Evolutionary conservation across 2,113 vertebrate species (phyloP), one percentile per base, ranked within the genome.

Genomic region (human (Homo sapiens)): DNA sequence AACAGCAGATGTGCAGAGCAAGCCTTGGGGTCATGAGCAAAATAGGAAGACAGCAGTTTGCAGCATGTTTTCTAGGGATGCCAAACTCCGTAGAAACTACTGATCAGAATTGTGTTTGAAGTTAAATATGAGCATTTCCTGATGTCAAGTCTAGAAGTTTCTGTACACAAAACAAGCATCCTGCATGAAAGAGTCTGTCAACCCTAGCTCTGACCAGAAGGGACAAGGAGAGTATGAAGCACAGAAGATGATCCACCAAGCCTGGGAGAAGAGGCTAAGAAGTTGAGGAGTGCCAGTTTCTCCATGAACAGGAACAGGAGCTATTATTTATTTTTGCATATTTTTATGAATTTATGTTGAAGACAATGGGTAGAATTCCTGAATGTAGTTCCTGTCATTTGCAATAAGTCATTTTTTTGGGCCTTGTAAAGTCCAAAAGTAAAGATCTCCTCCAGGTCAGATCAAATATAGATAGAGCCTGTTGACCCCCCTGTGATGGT

Each of bases 61-160:
- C 10, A 16, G n/a, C 48, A 52, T 4, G 9, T 55, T 95, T 89
- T 38, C 72, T 17, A 10, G 10, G 8, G 22, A 85, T 45, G 8
- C 45, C 61, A 52, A 57, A 20, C 9, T 64, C 45, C 48, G 25
- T 6, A 57, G 72, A 94, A 92, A 93, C n/a, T 38, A 3, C 40
- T 50, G 55, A 92, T 45, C 35, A 96, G 52, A 93, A 80, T 1
- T 23, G 25, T 38, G 38, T 40, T 76, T 45, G 18, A 57, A 79
- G 50, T 78, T n/a, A 94, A 94, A 93, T 85, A 25, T 48, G 66
- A 97, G 38, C 13, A 57, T 70, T 85, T 75, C 70, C 64, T 85
- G 25, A 64, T n/a, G 20, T 68, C 32, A 52, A 55, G 22, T 50
- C 70, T 52, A 35, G 11, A 82, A 73, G 35, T 32, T 84, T 93